Conservation (phyloP, 2,113 vertebrate species). For the Okapia johnstoni region DNA sequence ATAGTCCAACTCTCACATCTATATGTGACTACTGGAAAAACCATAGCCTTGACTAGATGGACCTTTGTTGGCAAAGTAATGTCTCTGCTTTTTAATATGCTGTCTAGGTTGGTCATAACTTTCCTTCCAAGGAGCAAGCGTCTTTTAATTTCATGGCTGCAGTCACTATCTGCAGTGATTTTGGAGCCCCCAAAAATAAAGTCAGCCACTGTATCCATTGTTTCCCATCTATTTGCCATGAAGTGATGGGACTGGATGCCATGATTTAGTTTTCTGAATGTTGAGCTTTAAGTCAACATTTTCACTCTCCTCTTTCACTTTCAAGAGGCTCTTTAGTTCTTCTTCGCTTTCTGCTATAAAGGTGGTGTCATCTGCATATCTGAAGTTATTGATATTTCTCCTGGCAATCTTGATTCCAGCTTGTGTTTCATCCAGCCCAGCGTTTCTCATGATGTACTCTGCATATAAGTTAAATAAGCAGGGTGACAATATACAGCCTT, state of each 20-base stretch:
- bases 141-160: neutral
- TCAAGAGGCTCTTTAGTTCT: neutral
- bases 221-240: neutral
- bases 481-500: neutral
- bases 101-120: neutral
- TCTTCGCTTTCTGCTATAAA: neutral
- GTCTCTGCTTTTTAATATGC: neutral
- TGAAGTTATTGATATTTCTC: neutral
- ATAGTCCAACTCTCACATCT: neutral
- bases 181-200: neutral
- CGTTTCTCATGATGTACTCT: neutral
- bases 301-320: neutral
- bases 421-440: neutral
- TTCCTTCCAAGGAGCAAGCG: neutral
- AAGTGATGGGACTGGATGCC: neutral
- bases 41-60: neutral
- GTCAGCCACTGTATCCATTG: neutral
- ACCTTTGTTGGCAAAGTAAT: neutral
- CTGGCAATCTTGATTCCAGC: neutral
- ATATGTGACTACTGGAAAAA: neutral
- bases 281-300: neutral
- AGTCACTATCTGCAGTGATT: neutral
- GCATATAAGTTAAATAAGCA: neutral
- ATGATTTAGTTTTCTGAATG: neutral
- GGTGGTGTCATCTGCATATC: neutral